Evolutionary conservation across 2,797 vertebrate species (phyloP).

Genomic region (Australoheros facetus): DNA sequence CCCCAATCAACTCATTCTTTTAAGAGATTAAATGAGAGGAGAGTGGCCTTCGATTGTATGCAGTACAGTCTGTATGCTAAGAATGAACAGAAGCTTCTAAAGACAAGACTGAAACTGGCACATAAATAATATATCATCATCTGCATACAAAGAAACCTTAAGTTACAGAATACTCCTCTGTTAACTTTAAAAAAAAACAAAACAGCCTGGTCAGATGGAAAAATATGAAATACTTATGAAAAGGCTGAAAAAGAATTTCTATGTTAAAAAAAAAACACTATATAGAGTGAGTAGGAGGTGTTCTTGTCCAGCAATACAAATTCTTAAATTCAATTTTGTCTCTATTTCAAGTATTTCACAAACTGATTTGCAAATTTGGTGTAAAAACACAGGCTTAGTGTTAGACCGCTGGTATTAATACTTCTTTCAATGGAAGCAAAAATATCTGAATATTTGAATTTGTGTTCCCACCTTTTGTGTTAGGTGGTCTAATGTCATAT

Average conservation of each 20-base stretch:
- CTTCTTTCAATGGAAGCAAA: background rate
- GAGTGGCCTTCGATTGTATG: background rate
- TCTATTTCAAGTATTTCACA: background rate
- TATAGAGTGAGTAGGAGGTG: background rate
- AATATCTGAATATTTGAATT: background rate
- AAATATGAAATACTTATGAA: background rate
- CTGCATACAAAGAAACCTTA: background rate
- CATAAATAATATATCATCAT: background rate
- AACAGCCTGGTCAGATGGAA: background rate
- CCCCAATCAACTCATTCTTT: background rate
- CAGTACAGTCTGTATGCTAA: background rate
- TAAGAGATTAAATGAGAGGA: background rate
- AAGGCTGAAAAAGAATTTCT: background rate
- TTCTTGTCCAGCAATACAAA: no score
- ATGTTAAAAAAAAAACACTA: background rate
- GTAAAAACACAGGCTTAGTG: background rate
- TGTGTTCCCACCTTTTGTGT: background rate
- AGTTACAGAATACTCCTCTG: background rate
- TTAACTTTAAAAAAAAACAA: fast-evolving
- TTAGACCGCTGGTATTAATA: background rate
- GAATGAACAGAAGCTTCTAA: background rate
- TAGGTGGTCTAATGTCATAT: background rate
- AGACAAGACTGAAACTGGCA: background rate
- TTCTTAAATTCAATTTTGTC: no score
- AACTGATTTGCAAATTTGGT: background rate